phyloP scores from a whole-genome alignment of 2,797 vertebrate species.

The Neosilurus mollespiculum region DNA sequence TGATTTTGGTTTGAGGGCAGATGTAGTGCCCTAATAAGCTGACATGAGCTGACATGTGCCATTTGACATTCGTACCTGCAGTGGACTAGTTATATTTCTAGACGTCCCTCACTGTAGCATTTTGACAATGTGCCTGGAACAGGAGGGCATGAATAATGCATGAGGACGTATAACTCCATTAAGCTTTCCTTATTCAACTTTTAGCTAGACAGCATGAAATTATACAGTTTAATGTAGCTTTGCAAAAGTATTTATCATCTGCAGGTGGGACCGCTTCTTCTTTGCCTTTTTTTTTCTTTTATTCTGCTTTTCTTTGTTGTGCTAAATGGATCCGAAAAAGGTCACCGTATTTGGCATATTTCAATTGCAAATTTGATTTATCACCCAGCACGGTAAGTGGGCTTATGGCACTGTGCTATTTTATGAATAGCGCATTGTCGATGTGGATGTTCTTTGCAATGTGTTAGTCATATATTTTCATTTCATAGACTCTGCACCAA shows the following conservation, averaged over 20 bases:
- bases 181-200: slow-evolving; percentile 69
- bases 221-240: slow-evolving; percentile 68
- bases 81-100: not conserved
- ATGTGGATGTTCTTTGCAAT: slow-evolving; percentile 26
- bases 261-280: slow-evolving; percentile 54
- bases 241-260: slow-evolving; percentile 69
- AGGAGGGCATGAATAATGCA: slow-evolving; percentile 67
- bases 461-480: slow-evolving; percentile 10
- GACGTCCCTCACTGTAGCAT: slow-evolving; percentile 30
- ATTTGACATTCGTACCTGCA: not conserved
- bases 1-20: not conserved
- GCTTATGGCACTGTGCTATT: slow-evolving; percentile 36
- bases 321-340: slow-evolving; percentile 52
- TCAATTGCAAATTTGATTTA: slow-evolving; percentile 41
- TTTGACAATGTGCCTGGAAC: slow-evolving; percentile 59
- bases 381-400: slow-evolving; percentile 29
- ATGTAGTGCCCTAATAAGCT: not conserved
- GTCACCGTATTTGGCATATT: slow-evolving; percentile 41
- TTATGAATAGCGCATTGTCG: slow-evolving; percentile 32
- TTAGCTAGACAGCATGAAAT: slow-evolving; percentile 68
- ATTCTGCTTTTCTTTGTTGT: slow-evolving; percentile 5
- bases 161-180: slow-evolving; percentile 67
- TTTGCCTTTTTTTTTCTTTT: not conserved
- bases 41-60: slow-evolving; percentile 1
- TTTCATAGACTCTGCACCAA: not conserved